Percentiles rank a stretch among this genome's conserved stretches.
Evolutionary conservation across 2,113 vertebrate species (phyloP).

Genomic region (Eonycteris spelaea): DNA sequence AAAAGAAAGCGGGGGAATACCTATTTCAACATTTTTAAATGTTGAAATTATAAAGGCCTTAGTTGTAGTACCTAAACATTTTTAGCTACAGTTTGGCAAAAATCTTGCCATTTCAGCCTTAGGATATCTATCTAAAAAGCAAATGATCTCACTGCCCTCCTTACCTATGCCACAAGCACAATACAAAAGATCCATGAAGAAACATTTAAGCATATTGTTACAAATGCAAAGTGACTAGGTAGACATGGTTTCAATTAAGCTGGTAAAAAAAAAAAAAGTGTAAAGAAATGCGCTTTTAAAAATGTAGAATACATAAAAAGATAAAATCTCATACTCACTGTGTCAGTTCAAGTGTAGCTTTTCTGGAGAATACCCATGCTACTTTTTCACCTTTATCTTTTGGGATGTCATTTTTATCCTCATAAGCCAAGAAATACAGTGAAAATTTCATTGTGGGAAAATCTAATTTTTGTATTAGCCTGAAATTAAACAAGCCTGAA

Average conservation of each 20-base stretch:
- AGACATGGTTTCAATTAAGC: neutral
- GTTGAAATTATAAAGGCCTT: neutral
- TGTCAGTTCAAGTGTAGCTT: slow-evolving; percentile 95
- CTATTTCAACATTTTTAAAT: neutral
- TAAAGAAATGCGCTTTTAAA: neutral
- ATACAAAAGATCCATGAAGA: neutral
- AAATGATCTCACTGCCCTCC: neutral
- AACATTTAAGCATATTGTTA: neutral
- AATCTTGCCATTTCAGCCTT: neutral
- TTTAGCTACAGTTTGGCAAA: neutral
- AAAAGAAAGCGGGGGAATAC: neutral
- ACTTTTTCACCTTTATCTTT: slow-evolving; percentile 86
- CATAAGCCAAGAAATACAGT: slow-evolving; percentile 95
- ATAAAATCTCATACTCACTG: slow-evolving; percentile 82
- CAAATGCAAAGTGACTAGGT: neutral
- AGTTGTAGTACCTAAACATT: neutral
- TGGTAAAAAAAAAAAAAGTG: neutral
- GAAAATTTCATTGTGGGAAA: slow-evolving; percentile 97
- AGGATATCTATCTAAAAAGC: neutral
- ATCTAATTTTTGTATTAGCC: slow-evolving; percentile 95
- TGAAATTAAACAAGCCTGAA: slow-evolving; percentile 71
- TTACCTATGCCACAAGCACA: neutral
- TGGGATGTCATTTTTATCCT: slow-evolving; percentile 96
- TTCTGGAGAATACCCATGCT: slow-evolving; percentile 93
- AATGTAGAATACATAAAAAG: neutral